Evolutionary conservation across 2,113 vertebrate genomes (phyloP), one percentile per base, ranked within the genome.

Genomic region (Tylochromis polylepis): DNA sequence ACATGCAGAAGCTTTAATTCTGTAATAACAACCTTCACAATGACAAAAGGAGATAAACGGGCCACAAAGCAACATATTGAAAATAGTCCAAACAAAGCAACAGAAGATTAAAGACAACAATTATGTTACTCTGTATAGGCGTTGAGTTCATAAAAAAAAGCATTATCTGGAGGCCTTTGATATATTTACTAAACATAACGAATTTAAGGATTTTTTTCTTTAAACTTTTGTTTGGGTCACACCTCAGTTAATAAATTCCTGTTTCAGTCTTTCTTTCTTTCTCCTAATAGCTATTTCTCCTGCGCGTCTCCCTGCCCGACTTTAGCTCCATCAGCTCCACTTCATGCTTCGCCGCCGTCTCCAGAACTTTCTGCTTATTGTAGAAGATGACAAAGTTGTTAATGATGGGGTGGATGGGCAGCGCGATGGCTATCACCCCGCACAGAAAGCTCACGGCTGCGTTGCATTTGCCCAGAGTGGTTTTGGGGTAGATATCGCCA

Each of bases 321-420:
- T 97, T 97, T 79, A 99, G 96, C 89, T 98, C 98, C 98, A 99
- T 98, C 87, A 99, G 94, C 92, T 99, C 98, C 82, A 99, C 92
- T 87, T 99, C 97, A 0, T 99, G 98, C 86, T 98, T 98, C 79
- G 98, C 98, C 0, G 98, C 98, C 0, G 98, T 99, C 94, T 99
- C 98, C 91, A 99, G 94, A 80, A 98, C 98, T 41, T 97, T 97
- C 95, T 99, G 98, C 84, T 99, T 98, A 86, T 99, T 99, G 94
- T 99, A 99, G 91, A 98, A 99, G 38, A 97, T 95, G 51, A 99
- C 98, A 87, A 99, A 99, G 95, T 99, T 99, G 83, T 99, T 99
- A 58, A 99, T 99, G 89, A 99, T 99, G 78, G 98, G 98, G 78
- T 99, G 98, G 90, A 99, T 99, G 70, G 98, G 98, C 81, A 99